A percentile compares a stretch with the other conserved stretches of the same genome.
phyloP scores from a whole-genome alignment of 2,888 invertebrate species.

The Acronicta leporina region DNA sequence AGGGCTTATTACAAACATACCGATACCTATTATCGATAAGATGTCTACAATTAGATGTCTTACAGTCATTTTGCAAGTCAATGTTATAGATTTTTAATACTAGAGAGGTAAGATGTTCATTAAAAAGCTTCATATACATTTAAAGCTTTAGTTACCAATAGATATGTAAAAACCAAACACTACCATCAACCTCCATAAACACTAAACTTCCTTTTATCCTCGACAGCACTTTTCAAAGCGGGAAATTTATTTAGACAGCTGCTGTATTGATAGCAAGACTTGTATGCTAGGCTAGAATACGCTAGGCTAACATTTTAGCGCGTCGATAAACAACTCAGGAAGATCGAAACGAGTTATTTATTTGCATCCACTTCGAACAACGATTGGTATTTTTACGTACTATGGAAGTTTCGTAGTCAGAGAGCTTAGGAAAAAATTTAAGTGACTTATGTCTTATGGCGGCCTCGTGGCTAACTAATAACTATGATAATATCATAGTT shows the following conservation, averaged over 20 bases:
- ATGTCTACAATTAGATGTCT: no score
- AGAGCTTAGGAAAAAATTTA: neutral
- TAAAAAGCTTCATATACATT: no score
- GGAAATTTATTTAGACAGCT: conserved; percentile 50
- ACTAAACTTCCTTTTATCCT: conserved; percentile 3
- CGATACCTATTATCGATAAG: no score
- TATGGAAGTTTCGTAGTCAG: neutral
- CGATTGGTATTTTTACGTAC: conserved; percentile 36
- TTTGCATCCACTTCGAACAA: conserved; percentile 44
- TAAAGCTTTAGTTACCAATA: no score
- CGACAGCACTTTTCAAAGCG: conserved; percentile 28
- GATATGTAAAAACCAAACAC: no score
- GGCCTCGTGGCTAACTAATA: no score
- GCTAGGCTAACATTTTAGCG: conserved; percentile 55
- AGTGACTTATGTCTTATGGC: no score
- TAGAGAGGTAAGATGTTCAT: no score
- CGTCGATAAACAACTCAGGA: conserved; percentile 55
- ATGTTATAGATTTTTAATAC: no score
- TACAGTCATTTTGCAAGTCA: no score
- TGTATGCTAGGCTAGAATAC: conserved; percentile 29
- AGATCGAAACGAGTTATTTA: conserved; percentile 54
- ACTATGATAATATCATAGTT: no score
- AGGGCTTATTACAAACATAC: no score
- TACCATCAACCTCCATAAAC: neutral
- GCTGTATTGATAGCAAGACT: conserved; percentile 48